phyloP scores from a whole-genome alignment of 1,140 invertebrate genomes.

The Papilio polyxenes region DNA sequence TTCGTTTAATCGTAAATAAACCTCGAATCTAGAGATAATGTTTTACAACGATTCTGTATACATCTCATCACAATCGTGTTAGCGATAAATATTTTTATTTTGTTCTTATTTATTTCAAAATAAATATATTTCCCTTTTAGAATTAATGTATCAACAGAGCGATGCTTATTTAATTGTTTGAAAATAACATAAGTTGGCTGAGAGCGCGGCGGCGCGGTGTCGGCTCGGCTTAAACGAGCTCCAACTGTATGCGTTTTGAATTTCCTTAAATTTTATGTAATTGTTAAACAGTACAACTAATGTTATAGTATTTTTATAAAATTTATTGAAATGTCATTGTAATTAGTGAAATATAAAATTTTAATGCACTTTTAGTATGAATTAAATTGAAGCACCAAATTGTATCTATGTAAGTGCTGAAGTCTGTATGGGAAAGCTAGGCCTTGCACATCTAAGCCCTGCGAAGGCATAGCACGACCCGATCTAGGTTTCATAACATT shows the following conservation, averaged over 20 bases:
- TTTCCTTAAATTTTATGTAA: conserved; percentile 16
- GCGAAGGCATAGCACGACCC: background rate
- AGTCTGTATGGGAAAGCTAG: too few species aligned
- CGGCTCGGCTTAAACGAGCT: background rate
- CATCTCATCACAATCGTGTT: background rate
- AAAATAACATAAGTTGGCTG: background rate
- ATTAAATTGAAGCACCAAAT: background rate
- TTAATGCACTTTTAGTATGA: conserved; percentile 12
- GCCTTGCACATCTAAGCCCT: too few species aligned
- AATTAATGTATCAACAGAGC: background rate
- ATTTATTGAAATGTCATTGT: conserved; percentile 9
- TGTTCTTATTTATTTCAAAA: background rate
- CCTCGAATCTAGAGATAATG: background rate
- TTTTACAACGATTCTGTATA: background rate
- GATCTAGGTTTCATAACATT: background rate
- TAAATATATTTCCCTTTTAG: background rate
- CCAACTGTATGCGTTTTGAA: background rate
- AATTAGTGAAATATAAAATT: background rate
- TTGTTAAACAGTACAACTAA: conserved; percentile 17
- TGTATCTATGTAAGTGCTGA: background rate
- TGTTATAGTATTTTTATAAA: background rate
- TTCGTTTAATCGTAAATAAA: background rate
- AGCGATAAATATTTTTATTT: too few species aligned
- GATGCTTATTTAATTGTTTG: background rate
- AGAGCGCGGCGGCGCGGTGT: background rate